A percentile compares a stretch with the other conserved stretches of the same genome.
Evolutionary conservation across 2,888 invertebrate species (phyloP).

Genomic region (Lithophane socia): DNA sequence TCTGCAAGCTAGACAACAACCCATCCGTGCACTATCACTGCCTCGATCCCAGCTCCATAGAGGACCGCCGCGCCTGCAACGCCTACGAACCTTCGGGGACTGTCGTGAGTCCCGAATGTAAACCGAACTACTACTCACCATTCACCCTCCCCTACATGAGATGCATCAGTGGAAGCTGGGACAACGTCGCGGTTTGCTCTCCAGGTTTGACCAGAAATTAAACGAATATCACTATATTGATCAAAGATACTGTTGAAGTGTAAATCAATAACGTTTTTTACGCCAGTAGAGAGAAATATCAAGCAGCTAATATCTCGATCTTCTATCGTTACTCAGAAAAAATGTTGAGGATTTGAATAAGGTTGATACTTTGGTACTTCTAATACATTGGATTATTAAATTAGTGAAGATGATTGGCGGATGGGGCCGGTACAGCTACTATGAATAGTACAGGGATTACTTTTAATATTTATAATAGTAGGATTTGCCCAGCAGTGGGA

Average conservation of each 20-base stretch:
- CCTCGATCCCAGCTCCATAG: constrained; percentile 53
- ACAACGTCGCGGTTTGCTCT: constrained; percentile 72
- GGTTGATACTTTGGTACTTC: constrained; percentile 14
- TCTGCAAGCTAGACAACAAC: constrained; percentile 73
- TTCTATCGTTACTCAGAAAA: neutral
- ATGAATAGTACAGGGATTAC: no score
- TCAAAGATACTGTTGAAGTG: constrained; percentile 71
- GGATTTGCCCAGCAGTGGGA: no score
- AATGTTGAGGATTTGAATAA: constrained; percentile 18
- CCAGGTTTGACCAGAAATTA: constrained; percentile 79
- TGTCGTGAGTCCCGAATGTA: constrained; percentile 72
- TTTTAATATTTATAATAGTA: no score
- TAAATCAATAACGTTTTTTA: constrained; percentile 63
- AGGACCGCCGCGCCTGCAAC: constrained; percentile 70
- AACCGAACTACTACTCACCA: constrained; percentile 78
- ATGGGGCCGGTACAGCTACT: no score
- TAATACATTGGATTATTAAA: no score
- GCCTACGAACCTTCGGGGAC: constrained; percentile 74
- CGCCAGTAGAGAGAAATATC: constrained; percentile 11
- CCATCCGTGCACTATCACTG: constrained; percentile 76
- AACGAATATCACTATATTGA: constrained; percentile 73
- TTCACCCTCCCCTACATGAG: constrained; percentile 69
- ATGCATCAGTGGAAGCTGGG: constrained; percentile 77
- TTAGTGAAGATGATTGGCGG: no score
- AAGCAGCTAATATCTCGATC: neutral